Base-by-base conservation (phyloP, 2,888 invertebrate genomes). In the Melanophora roralis region DNA sequence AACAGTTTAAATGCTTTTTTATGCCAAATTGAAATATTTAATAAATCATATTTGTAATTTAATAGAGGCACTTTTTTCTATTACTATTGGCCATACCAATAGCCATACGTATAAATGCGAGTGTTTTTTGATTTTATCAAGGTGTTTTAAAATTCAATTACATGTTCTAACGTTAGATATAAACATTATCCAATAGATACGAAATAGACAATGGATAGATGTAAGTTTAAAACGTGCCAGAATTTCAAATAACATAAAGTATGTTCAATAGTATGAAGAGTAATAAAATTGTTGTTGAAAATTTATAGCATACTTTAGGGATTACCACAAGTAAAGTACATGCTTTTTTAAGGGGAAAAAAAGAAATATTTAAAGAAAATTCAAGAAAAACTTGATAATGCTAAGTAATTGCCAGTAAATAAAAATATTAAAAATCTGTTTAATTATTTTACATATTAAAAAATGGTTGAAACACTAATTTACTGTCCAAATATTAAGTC, bases 271-370 rank as follows among this genome's bases (percentile, higher is more conserved):
- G 47, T 6, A 27, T 2, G 36, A 6, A 23, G 34, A 53, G 65
- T 16, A 74, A 59, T 51, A 23, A 65, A 74, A 59, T 32, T 65
- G 2, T 19, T 9, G 65, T 55, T 32, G 43, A 45, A 68, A 78
- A 68, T 73, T 23, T 78, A 68, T 73, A 57, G 78, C 73, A 73
- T 78, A 78, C 73, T 78, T 68, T 62, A 40, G 68, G 78, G 68
- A 55, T 77, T 64, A 21, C 49, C 21, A 32, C 32, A 57, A 23
- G 32, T 21, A 34, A 32, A 34, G 40, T 21, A 34, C 21, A 3
- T 9, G 11, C 2, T 27, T 27, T 27, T 27, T 27, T 27, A 27
- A 27, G 4, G 6, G 27, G 27, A 27, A 27, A 27, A 5, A 27
- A 5, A 27, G 6, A 27, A 27, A 27, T 5, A 27, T 27, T 27